phyloP scores from a whole-genome alignment of 2,113 vertebrate species.

The Corythornis vintsioides region DNA sequence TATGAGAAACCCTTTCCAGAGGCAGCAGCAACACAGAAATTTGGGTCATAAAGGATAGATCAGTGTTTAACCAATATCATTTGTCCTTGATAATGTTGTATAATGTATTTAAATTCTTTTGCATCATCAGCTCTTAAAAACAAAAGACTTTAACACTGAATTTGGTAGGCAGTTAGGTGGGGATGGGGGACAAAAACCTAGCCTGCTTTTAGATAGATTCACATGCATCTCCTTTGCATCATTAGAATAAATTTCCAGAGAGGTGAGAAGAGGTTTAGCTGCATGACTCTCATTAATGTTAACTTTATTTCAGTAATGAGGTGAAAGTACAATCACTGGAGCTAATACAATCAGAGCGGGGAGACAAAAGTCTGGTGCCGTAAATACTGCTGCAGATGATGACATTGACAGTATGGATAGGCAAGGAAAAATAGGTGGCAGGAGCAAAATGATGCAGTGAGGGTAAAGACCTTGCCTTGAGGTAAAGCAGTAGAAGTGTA shows the following conservation, averaged over 20 bases:
- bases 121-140: not conserved
- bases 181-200: not conserved
- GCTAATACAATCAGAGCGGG: conserved; percentile 73
- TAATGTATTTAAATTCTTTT: not conserved
- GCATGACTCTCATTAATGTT: conserved; percentile 77
- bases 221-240: conserved; percentile 72
- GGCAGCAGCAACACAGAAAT: not conserved
- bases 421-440: conserved; percentile 12
- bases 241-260: conserved; percentile 68
- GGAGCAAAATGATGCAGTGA: not conserved
- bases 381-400: conserved; percentile 25
- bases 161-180: not conserved
- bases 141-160: not conserved
- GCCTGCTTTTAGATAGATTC: conserved; percentile 59
- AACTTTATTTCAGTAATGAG: conserved; percentile 80
- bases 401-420: conserved; percentile 40
- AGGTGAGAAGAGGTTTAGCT: conserved; percentile 70
- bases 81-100: not conserved
- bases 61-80: not conserved
- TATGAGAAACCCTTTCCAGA: not conserved
- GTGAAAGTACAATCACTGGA: conserved; percentile 72
- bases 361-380: conserved; percentile 45
- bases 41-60: not conserved
- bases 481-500: not conserved
- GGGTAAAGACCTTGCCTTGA: not conserved